Percentiles rank a stretch among this genome's conserved stretches.
These are phyloP conservation scores for Ephydatia muelleri DNA, from an alignment of 37 sponge, comb jelly and placozoan genomes.

Conservation along the genomic window DNA sequence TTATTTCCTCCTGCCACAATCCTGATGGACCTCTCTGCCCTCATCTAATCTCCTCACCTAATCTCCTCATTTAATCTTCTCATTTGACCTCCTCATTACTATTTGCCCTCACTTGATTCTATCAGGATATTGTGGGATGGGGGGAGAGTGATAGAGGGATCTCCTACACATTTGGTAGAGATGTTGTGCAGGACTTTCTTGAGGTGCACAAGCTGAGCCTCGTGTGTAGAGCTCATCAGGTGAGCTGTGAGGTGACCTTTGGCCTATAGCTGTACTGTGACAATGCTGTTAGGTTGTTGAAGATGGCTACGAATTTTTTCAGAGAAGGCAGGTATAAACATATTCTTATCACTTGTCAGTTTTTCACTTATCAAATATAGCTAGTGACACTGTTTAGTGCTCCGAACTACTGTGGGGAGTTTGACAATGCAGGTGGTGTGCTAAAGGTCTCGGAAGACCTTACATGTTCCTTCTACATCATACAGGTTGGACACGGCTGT, in stretches of 20 bases:
- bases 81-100: background rate
- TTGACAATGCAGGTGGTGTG: conserved; percentile 91
- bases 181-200: conserved; percentile 80
- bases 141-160: conserved; percentile 97
- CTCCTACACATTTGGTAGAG: conserved; percentile 91
- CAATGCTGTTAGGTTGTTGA: conserved; percentile 85
- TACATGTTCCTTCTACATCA: conserved; percentile 85
- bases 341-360: background rate
- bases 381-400: conserved; percentile 95
- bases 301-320: conserved; percentile 94
- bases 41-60: background rate
- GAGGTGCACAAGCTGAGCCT: conserved; percentile 72
- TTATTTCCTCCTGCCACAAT: too few species aligned
- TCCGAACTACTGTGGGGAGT: conserved; percentile 94
- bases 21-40: background rate
- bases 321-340: conserved; percentile 72
- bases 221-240: conserved; percentile 91
- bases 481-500: conserved; percentile 71
- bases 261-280: background rate
- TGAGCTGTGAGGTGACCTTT: background rate
- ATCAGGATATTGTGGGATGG: conserved; percentile 94
- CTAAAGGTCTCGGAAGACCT: conserved; percentile 77
- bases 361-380: conserved; percentile 23
- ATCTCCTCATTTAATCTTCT: background rate
- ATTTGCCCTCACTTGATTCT: background rate